Percentiles rank a stretch among this genome's conserved stretches.
Evolutionary conservation across 2,888 invertebrate genomes (phyloP).

Genomic region (Morpho deidamia): DNA sequence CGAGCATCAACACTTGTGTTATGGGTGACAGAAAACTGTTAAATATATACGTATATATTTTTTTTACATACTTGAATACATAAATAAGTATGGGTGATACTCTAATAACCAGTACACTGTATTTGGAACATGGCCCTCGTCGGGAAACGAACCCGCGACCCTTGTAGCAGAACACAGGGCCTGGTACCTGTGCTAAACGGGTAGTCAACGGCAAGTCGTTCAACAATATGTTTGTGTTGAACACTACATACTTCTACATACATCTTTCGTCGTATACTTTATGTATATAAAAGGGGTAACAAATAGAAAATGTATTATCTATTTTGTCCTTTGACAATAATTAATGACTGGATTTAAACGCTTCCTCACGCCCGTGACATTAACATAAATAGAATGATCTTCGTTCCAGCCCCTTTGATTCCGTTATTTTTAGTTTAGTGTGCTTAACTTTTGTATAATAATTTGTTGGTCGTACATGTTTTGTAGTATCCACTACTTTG

Average conservation of each 20-base stretch:
- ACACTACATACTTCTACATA: conserved; percentile 62
- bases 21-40: no score
- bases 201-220: conserved; percentile 29
- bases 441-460: conserved; percentile 68
- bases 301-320: conserved; percentile 75
- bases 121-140: no score
- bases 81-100: no score
- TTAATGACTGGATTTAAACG: conserved; percentile 78
- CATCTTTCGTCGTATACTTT: conserved; percentile 66
- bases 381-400: conserved; percentile 77
- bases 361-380: conserved; percentile 79
- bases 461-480: conserved; percentile 62
- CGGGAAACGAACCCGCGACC: no score
- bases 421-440: conserved; percentile 69
- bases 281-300: conserved; percentile 57
- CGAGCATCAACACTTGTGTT: no score
- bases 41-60: no score
- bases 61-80: no score
- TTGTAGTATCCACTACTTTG: conserved; percentile 64
- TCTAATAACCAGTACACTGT: no score
- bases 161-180: no score
- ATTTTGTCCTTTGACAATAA: conserved; percentile 78
- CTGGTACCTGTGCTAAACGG: no score
- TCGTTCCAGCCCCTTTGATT: conserved; percentile 73
- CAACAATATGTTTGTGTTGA: conserved; percentile 66